Conservation (phyloP, 2,888 invertebrate genomes). For the Escarpia spicata region DNA sequence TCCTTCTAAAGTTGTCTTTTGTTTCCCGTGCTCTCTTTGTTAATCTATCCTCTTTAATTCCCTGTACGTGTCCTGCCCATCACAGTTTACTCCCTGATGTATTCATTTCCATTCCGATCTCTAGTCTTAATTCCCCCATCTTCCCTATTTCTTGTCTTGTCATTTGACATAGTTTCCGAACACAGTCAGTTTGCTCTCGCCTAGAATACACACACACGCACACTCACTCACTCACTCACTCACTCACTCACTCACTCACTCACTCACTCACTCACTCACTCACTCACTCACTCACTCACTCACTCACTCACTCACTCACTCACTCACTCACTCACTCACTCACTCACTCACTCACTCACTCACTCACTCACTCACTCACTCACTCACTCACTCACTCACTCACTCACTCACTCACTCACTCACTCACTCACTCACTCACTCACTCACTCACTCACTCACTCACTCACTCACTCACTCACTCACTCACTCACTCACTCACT, state of each 20-base stretch:
- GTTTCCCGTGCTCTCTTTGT: no score
- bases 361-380: conserved; percentile 35
- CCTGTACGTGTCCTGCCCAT: no score
- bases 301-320: conserved; percentile 36
- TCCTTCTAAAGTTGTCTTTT: no score
- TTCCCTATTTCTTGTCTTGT: no score
- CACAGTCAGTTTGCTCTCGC: no score
- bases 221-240: conserved; percentile 19
- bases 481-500: conserved; percentile 34
- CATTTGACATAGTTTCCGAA: no score
- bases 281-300: conserved; percentile 37
- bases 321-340: conserved; percentile 34
- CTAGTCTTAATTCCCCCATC: no score
- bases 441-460: conserved; percentile 36
- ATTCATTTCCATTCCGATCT: no score
- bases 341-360: conserved; percentile 34
- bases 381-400: conserved; percentile 34
- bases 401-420: conserved; percentile 35
- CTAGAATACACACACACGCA: background rate
- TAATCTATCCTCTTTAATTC: no score
- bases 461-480: conserved; percentile 33
- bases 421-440: conserved; percentile 37
- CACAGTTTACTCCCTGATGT: no score
- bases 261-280: conserved; percentile 34
- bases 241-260: conserved; percentile 31